phyloP scores from a whole-genome alignment of 2,113 vertebrate genomes.

The Trematocara unimaculatum region DNA sequence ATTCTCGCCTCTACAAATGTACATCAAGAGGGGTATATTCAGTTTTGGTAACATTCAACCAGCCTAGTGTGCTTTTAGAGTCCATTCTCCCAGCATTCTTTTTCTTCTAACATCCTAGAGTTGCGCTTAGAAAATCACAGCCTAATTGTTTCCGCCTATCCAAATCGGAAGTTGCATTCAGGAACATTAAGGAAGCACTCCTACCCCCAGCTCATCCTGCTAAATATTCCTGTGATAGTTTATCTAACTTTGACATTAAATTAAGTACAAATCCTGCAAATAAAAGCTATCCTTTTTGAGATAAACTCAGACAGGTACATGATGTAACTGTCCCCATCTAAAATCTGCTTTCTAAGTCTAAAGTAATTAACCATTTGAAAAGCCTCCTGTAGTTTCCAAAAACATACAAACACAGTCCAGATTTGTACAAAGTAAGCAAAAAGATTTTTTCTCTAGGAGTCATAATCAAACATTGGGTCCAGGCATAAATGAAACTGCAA shows the following conservation, averaged over 20 bases:
- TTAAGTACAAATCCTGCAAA: neutral
- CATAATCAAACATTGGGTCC: neutral
- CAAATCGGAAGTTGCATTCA: neutral
- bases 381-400: neutral
- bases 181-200: neutral
- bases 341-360: neutral
- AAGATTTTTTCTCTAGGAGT: neutral
- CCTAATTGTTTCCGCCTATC: slow-evolving; percentile 1
- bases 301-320: neutral
- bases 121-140: neutral
- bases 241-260: neutral
- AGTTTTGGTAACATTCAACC: slow-evolving; percentile 47
- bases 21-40: slow-evolving; percentile 52
- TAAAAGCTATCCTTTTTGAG: neutral
- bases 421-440: neutral
- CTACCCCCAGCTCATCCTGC: neutral
- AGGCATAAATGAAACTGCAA: neutral
- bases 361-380: neutral
- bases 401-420: neutral
- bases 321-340: neutral
- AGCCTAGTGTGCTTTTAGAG: slow-evolving; percentile 42
- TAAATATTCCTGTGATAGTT: neutral
- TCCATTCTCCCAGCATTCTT: neutral
- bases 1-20: slow-evolving; percentile 47
- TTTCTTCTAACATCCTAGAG: neutral